A percentile compares a stretch with the other conserved stretches of the same genome.
Evolutionary conservation across 2,797 vertebrate genomes (phyloP).

Genomic region (Poecilia wingei): DNA sequence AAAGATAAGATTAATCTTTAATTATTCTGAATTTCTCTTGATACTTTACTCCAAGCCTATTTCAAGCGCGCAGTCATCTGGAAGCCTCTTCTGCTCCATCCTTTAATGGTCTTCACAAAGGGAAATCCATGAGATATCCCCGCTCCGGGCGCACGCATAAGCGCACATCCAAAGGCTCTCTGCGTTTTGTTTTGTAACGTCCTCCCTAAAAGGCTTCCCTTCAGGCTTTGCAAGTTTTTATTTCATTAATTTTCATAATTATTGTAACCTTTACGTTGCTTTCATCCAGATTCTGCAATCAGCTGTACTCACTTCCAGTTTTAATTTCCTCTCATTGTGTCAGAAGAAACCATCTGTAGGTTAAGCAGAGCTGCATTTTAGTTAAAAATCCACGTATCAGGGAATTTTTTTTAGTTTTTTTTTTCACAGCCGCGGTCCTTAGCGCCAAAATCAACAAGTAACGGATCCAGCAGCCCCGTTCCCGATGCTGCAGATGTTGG

Average conservation of each 20-base stretch:
- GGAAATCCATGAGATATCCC: constrained; percentile 12
- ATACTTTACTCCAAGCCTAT: not conserved
- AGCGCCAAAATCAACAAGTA: not conserved
- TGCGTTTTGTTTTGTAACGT: not conserved
- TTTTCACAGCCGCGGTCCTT: not conserved
- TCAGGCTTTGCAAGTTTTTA: not conserved
- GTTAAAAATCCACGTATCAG: not conserved
- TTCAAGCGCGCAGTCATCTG: constrained; percentile 24
- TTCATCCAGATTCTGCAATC: not conserved
- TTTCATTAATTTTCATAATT: not conserved
- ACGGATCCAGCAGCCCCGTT: constrained; percentile 4
- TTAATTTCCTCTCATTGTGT: constrained; percentile 12
- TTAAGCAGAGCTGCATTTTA: constrained; percentile 1
- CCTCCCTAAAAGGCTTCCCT: not conserved
- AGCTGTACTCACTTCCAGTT: constrained; percentile 46
- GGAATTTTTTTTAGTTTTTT: too few species aligned
- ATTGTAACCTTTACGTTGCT: not conserved
- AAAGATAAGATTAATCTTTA: not conserved
- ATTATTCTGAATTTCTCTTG: constrained; percentile 2
- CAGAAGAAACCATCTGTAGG: not conserved
- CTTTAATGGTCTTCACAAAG: constrained; percentile 16
- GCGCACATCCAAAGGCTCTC: not conserved
- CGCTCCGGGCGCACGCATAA: constrained; percentile 5
- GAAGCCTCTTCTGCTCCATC: constrained; percentile 23
- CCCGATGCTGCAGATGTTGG: constrained; percentile 8